Evolutionary conservation across 1,140 invertebrate genomes (phyloP).

Genomic region (Contarinia nasturtii): DNA sequence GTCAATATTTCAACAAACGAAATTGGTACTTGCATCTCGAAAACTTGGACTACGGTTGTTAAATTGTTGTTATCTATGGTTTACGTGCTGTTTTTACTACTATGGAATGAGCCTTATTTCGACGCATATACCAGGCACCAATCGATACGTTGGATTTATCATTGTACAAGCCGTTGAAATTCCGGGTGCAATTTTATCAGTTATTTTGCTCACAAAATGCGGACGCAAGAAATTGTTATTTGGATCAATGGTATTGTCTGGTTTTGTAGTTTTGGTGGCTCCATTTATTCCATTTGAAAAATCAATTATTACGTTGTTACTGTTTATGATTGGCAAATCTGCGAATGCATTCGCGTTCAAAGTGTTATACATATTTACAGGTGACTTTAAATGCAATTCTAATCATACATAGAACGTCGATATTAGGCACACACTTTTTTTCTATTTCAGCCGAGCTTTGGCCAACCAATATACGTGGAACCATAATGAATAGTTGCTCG

Average conservation of each 20-base stretch:
- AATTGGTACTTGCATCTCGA: slow-evolving; percentile 18
- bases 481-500: too few species aligned
- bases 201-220: slow-evolving; percentile 37
- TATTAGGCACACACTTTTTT: too few species aligned
- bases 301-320: not conserved
- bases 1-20: slow-evolving; percentile 6
- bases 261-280: not conserved
- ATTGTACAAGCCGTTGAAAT: slow-evolving; percentile 49
- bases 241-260: slow-evolving; percentile 24
- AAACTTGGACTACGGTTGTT: slow-evolving; percentile 34
- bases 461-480: too few species aligned
- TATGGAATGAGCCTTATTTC: slow-evolving; percentile 67
- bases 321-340: slow-evolving; percentile 57
- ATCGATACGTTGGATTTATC: slow-evolving; percentile 49
- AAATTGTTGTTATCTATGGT: slow-evolving; percentile 46
- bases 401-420: too few species aligned
- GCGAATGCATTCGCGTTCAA: slow-evolving; percentile 48
- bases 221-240: slow-evolving; percentile 40
- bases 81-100: slow-evolving; percentile 50
- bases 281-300: not conserved
- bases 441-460: too few species aligned
- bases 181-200: slow-evolving; percentile 44
- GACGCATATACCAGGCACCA: slow-evolving; percentile 42
- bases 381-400: too few species aligned
- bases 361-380: slow-evolving; percentile 46